Evolutionary conservation across 1,140 invertebrate genomes (phyloP).

Genomic region (Heliconius melpomene): DNA sequence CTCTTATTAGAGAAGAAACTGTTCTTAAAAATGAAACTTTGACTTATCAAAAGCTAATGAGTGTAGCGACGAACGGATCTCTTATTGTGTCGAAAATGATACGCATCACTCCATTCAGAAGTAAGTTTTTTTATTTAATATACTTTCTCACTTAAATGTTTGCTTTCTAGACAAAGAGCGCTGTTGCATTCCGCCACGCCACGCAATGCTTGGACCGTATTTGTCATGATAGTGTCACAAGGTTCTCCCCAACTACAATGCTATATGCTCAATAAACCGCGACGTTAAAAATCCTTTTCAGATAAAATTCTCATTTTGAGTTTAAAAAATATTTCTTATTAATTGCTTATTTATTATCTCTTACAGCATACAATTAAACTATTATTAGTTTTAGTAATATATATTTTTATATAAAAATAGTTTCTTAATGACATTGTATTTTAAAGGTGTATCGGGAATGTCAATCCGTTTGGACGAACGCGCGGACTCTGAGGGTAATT

Average conservation of each 20-base stretch:
- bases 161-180: too few relatives aligned
- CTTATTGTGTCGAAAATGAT: conserved; percentile 91
- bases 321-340: background rate
- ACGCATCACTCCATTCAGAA: conserved; percentile 88
- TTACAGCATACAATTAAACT: background rate
- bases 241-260: too few relatives aligned
- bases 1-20: conserved; percentile 85
- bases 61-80: conserved; percentile 89
- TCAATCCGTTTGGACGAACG: conserved; percentile 94
- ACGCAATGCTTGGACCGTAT: too few relatives aligned
- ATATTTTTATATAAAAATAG: too few relatives aligned
- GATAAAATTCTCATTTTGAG: too few relatives aligned
- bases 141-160: too few relatives aligned
- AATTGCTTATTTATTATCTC: conserved; percentile 6
- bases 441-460: conserved; percentile 94
- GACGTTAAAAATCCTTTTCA: too few relatives aligned
- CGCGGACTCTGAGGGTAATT: conserved; percentile 98
- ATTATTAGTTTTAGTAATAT: too few relatives aligned
- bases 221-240: too few relatives aligned
- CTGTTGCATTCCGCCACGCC: too few relatives aligned
- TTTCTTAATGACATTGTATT: background rate
- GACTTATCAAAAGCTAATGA: conserved; percentile 84
- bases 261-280: too few relatives aligned
- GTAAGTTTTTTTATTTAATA: conserved; percentile 79
- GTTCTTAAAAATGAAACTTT: conserved; percentile 66